These are phyloP conservation scores for Bembecia ichneumoniformis DNA, from an alignment of 2,888 invertebrate genomes.

Conservation along the genomic window DNA sequence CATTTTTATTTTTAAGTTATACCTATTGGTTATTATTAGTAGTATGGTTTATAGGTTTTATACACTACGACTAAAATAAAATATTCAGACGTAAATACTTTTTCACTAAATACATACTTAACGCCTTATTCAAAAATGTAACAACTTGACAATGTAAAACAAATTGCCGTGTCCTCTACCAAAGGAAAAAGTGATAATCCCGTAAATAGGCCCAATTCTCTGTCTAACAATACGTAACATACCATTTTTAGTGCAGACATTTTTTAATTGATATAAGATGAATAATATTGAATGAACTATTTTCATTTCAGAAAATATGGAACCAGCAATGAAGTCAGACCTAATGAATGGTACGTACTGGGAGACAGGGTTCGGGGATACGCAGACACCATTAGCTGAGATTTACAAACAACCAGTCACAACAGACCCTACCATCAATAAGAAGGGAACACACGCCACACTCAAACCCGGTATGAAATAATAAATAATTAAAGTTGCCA, in stretches of 20 bases:
- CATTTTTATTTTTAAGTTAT: no score
- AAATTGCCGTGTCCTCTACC: no score
- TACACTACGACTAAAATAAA: no score
- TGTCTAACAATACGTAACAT: background rate
- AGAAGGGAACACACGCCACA: conserved; percentile 6
- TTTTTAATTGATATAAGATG: background rate
- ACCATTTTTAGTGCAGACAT: background rate
- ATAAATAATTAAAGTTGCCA: background rate
- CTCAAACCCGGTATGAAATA: conserved; percentile 11
- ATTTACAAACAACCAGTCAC: background rate
- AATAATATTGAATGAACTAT: no score
- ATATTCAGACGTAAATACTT: no score
- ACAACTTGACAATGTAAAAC: no score
- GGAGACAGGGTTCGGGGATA: conserved; percentile 28
- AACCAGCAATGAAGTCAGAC: conserved; percentile 17
- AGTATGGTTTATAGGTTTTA: no score
- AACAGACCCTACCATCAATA: conserved; percentile 11
- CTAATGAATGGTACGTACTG: conserved; percentile 36
- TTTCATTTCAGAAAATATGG: conserved; percentile 36
- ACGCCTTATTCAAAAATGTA: no score
- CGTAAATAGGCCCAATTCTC: no score
- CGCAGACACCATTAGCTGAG: conserved; percentile 13
- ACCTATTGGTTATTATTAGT: no score
- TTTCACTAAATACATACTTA: no score
- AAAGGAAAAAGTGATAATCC: no score